Conservation (phyloP, 2,888 invertebrate genomes). For the Dascillus cervinus region DNA sequence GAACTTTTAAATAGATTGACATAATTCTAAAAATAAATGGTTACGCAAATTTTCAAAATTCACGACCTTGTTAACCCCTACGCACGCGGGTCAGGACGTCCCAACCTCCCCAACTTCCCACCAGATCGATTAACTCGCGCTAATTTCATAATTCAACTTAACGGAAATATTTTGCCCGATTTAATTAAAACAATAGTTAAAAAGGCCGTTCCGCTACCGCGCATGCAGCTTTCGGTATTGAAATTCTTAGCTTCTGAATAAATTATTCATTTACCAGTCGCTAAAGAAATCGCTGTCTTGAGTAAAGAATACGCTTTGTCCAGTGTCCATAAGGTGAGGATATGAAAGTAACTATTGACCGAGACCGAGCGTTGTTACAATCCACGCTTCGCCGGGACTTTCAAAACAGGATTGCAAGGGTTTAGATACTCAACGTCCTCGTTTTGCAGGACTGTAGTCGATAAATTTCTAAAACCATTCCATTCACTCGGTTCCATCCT, state of each 20-base stretch:
- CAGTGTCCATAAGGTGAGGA: slow-evolving; percentile 28
- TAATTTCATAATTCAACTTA: too few relatives aligned
- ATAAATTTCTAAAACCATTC: too few relatives aligned
- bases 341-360: slow-evolving; percentile 37
- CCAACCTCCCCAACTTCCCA: too few relatives aligned
- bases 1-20: slow-evolving; percentile 31
- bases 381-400: slow-evolving; percentile 39
- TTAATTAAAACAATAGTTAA: slow-evolving; percentile 19
- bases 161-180: slow-evolving; percentile 18
- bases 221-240: slow-evolving; percentile 13
- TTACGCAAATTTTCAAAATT: too few relatives aligned
- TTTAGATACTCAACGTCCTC: slow-evolving; percentile 19
- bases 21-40: too few relatives aligned
- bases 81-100: too few relatives aligned
- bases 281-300: slow-evolving; percentile 18
- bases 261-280: slow-evolving; percentile 14
- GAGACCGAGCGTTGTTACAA: slow-evolving; percentile 36
- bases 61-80: too few relatives aligned
- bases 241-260: too few relatives aligned
- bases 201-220: slow-evolving; percentile 20
- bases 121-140: too few relatives aligned
- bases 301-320: slow-evolving; percentile 24
- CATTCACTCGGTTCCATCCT: too few relatives aligned
- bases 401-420: slow-evolving; percentile 27
- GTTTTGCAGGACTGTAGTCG: slow-evolving; percentile 13